A percentile compares a stretch with the other conserved stretches of the same genome.
These are phyloP conservation scores for Anniella stebbinsi DNA, from an alignment of 2,797 vertebrate species.

Conservation along the genomic window DNA sequence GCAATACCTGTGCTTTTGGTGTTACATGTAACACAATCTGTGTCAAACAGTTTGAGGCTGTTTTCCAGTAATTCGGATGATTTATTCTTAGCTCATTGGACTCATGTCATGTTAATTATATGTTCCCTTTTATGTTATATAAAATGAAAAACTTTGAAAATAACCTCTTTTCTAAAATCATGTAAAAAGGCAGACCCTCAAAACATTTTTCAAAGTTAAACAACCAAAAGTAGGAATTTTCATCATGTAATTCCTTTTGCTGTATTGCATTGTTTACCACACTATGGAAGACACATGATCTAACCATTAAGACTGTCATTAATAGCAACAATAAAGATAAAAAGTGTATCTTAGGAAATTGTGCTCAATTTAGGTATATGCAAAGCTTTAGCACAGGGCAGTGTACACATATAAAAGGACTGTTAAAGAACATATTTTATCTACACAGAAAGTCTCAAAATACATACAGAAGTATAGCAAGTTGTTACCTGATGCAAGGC, in stretches of 20 bases:
- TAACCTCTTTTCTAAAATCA: too few relatives aligned
- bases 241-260: not conserved
- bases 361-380: too few relatives aligned
- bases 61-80: too few relatives aligned
- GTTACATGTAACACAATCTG: too few relatives aligned
- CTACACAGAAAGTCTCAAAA: not conserved
- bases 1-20: too few relatives aligned
- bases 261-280: not conserved
- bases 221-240: not conserved
- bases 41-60: too few relatives aligned
- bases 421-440: not conserved
- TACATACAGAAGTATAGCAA: not conserved
- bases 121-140: too few relatives aligned
- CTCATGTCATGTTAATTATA: too few relatives aligned
- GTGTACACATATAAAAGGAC: not conserved
- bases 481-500: slow-evolving; percentile 91
- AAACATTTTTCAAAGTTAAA: not conserved
- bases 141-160: too few relatives aligned
- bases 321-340: not conserved
- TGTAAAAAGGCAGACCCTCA: not conserved
- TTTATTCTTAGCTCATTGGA: too few relatives aligned
- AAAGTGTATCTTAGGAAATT: not conserved
- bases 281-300: not conserved
- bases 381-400: not conserved
- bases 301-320: not conserved